Evolutionary conservation across 2,888 invertebrate species (phyloP).

Genomic region (Coelinius sp.): DNA sequence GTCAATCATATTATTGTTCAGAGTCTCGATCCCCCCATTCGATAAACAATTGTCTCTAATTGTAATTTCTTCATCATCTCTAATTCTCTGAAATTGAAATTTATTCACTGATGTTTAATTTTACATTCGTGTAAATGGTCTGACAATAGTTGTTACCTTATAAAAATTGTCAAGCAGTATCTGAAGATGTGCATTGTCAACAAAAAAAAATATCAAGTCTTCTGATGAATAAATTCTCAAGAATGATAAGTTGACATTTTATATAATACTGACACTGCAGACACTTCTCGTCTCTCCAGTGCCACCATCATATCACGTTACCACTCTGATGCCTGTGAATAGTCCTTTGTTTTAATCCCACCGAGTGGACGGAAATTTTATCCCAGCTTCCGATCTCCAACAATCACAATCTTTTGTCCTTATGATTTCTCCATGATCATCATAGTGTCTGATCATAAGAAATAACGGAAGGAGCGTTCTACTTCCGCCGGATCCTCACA

Average conservation of each 20-base stretch:
- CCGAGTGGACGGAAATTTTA: conserved; percentile 53
- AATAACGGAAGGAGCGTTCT: conserved; percentile 31
- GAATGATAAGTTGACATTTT: neutral
- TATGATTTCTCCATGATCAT: neutral
- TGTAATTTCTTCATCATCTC: neutral
- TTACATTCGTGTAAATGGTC: neutral
- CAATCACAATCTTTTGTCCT: neutral
- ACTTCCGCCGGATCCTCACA: conserved; percentile 39
- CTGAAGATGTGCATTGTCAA: neutral
- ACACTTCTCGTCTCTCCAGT: no score
- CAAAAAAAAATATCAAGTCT: neutral
- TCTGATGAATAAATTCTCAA: neutral
- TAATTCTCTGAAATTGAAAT: neutral
- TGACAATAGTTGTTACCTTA: neutral
- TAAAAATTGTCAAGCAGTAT: neutral
- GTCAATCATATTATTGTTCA: neutral
- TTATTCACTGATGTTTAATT: neutral
- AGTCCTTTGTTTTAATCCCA: conserved; percentile 48
- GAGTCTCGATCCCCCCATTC: neutral
- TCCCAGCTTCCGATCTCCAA: conserved; percentile 51
- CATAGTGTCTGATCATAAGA: neutral
- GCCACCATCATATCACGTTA: neutral
- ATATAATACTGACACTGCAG: neutral
- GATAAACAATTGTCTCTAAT: neutral
- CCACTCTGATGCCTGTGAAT: neutral